Base-by-base conservation (phyloP, 2,797 vertebrate species). In the Periophthalmus magnuspinnatus region DNA sequence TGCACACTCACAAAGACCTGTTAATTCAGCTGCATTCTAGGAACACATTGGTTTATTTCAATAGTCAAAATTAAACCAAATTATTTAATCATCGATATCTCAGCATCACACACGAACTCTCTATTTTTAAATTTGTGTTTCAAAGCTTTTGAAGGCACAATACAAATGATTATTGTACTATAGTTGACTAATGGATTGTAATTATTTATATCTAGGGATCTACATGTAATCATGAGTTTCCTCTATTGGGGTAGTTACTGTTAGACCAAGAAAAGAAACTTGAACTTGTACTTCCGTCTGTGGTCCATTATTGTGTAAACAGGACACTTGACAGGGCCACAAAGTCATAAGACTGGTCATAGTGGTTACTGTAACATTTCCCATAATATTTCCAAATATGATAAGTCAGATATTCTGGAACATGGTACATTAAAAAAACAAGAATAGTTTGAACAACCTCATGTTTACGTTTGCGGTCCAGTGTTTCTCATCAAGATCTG, bases 231-330 rank as follows among this genome's bases (percentile, higher is more conserved):
- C 6, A 28, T 7, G 6, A 14, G 5, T 56, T 21, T 55, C 21
- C 8, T n/a, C 21, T 55, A 22, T 22, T 22, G 19, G 21, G 48
- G 19, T n/a, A 52, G n/a, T 22, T 6, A 22, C 48, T 50, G 48
- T n/a, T 50, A 50, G 48, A 50, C 17, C 6, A 50, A 50, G 48
- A 55, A 55, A 22, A 55, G 3, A 57, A 57, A 28, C 55, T 14
- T 57, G 24, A 28, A 82, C 82, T 89, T 79, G 84, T 78, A 84
- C 64, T 88, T 91, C 85, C 81, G 72, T 50, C 1, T 22, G n/a
- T n/a, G n/a, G n/a, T 58, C 33, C 58, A 41, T 59, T 17, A 1
- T 13, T 2, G 33, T 2, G 0, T 77, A 17, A 73, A 61, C 67
- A 68, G 70, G 69, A 73, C 79, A 69, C 21, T 3, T 5, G 1